phyloP scores from a whole-genome alignment of 2,113 vertebrate genomes.

The Labrus mixtus region DNA sequence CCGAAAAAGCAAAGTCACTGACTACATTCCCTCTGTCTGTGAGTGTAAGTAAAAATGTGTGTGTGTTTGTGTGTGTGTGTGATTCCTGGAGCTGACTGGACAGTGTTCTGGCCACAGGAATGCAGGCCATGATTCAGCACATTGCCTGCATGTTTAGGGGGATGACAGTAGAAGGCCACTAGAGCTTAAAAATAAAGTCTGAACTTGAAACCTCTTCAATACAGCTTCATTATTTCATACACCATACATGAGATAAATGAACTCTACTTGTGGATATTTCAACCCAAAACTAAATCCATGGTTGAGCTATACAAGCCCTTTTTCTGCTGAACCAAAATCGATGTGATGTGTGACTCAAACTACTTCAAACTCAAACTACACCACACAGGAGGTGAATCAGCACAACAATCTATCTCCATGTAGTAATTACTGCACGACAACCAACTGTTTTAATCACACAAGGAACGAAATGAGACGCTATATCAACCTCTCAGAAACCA shows the following conservation, averaged over 20 bases:
- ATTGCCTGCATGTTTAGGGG: slow-evolving; percentile 72
- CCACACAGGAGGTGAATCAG: too few relatives aligned
- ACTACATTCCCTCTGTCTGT: slow-evolving; percentile 25
- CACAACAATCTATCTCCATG: too few relatives aligned
- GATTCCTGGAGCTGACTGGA: slow-evolving; percentile 73
- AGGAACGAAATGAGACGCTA: too few relatives aligned
- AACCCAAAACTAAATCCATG: neutral
- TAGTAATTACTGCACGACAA: too few relatives aligned
- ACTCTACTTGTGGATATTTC: too few relatives aligned
- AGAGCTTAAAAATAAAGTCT: slow-evolving; percentile 36
- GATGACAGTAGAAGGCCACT: slow-evolving; percentile 46
- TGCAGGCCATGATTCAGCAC: slow-evolving; percentile 79
- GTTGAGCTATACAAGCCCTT: too few relatives aligned
- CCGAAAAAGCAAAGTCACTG: slow-evolving; percentile 51
- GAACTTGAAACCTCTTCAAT: slow-evolving; percentile 28
- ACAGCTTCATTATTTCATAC: neutral
- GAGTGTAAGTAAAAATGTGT: neutral
- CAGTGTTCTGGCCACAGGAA: slow-evolving; percentile 74
- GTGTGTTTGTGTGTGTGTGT: slow-evolving; percentile 15
- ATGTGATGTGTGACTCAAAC: too few relatives aligned
- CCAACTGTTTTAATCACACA: too few relatives aligned
- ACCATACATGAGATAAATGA: too few relatives aligned
- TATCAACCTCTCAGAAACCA: too few relatives aligned
- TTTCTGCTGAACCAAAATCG: too few relatives aligned
- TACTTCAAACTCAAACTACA: too few relatives aligned